Evolutionary conservation across 1,140 invertebrate species (phyloP), one percentile per base, ranked within the genome.

Genomic region (Caenorhabditis tropicalis): DNA sequence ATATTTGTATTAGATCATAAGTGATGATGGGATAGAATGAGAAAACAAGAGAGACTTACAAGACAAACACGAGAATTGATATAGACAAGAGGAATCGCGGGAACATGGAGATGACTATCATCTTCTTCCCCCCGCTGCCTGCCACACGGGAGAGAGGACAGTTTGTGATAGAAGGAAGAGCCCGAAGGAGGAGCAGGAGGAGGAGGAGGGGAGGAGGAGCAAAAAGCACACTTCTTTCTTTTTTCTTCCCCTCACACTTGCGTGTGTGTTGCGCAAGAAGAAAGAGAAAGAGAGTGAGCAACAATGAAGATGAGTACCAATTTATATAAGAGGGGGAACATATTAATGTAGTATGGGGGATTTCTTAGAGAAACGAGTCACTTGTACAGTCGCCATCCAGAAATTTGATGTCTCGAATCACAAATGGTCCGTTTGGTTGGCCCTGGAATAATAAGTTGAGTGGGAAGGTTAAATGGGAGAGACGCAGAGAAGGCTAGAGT

Each of bases 321-420:
- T 36, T 33, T 43, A 36, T 74, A 43, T 29, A 33, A 74, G 43
- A 43, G 43, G 65, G 24, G 65, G 65, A 74, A 74, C 36, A 43
- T 33, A 74, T 74, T 74, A 74, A 74, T 74, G 24, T 74, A 15
- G 21, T 0, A 19, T 15, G 29, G 19, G n/a, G n/a, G n/a, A 29
- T 29, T 4, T 56, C 29, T 81, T 39, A 82, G 2, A 82, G 51
- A 43, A 82, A 82, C 7, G 48, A 36, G 53, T 82, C 81, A 39
- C 51, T 58, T 3, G 81, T 82, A 46, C 81, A 82, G 36, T 82
- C 82, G 43, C 82, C 82, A n/a, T 74, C 82, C 5, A 82, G 24
- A 36, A 82, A 82, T 31, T 74, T 58, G 24, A 82, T 70, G 48
- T 82, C 82, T 49, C 82, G 56, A 31, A 60, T 46, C 0, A 65